A percentile compares a stretch with the other conserved stretches of the same genome.
phyloP scores from a whole-genome alignment of 2,113 vertebrate species.

The Hippoglossus stenolepis region DNA sequence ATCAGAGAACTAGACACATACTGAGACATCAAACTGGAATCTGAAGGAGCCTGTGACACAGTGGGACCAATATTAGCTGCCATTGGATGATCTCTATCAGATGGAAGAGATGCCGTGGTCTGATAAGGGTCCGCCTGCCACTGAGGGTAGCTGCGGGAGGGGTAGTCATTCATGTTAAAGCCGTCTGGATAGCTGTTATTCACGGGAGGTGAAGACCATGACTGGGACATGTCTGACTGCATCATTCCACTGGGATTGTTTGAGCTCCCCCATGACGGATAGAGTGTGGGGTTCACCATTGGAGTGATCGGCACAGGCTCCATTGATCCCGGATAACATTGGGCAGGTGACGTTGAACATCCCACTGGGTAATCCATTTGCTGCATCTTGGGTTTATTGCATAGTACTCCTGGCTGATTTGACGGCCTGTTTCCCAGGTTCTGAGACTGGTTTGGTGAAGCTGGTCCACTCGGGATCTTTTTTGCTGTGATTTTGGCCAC shows the following conservation, averaged over 20 bases:
- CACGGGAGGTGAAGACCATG: slow-evolving; percentile 77
- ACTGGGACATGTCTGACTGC: slow-evolving; percentile 75
- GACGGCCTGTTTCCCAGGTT: slow-evolving; percentile 70
- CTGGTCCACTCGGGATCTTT: slow-evolving; percentile 77
- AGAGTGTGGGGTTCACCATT: slow-evolving; percentile 85
- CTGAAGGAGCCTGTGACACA: slow-evolving; percentile 65
- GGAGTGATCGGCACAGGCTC: slow-evolving; percentile 83
- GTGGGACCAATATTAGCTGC: slow-evolving; percentile 62
- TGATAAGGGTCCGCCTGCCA: slow-evolving; percentile 75
- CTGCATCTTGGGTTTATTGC: slow-evolving; percentile 75
- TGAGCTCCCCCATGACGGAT: slow-evolving; percentile 81
- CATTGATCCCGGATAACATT: slow-evolving; percentile 79
- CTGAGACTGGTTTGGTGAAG: slow-evolving; percentile 73
- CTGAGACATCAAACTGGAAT: slow-evolving; percentile 83
- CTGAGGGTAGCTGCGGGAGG: slow-evolving; percentile 71
- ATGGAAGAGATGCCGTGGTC: slow-evolving; percentile 56
- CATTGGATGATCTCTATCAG: slow-evolving; percentile 71
- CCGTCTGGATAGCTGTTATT: slow-evolving; percentile 78
- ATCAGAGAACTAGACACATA: slow-evolving; percentile 84
- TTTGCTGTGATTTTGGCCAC: slow-evolving; percentile 85
- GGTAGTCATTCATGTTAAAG: slow-evolving; percentile 76
- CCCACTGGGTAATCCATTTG: slow-evolving; percentile 70
- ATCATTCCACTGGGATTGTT: slow-evolving; percentile 70
- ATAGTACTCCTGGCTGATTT: slow-evolving; percentile 63
- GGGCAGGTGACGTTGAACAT: slow-evolving; percentile 67